Percentiles rank a stretch among this genome's conserved stretches.
phyloP scores from a whole-genome alignment of 2,888 invertebrate species.

The Drosophila quinaria region DNA sequence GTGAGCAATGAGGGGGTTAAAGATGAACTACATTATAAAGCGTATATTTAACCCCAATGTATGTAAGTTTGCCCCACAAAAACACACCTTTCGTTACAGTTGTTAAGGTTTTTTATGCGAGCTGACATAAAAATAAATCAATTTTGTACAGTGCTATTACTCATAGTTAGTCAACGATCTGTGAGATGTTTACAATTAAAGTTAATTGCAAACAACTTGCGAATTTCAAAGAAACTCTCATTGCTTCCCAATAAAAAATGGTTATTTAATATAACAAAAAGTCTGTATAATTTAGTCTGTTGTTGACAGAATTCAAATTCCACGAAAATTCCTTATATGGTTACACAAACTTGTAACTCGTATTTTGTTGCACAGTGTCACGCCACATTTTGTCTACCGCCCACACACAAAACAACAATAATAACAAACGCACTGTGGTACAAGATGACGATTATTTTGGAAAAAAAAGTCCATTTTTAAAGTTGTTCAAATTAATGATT shows the following conservation, averaged over 20 bases:
- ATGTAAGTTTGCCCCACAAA: slow-evolving; percentile 5
- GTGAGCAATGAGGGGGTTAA: slow-evolving; percentile 8
- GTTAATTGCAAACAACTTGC: neutral
- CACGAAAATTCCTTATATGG: slow-evolving; percentile 17
- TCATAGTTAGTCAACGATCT: slow-evolving; percentile 5
- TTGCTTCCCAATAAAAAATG: neutral
- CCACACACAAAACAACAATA: neutral
- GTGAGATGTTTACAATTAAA: neutral
- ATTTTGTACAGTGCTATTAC: slow-evolving; percentile 12
- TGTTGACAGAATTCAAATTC: neutral
- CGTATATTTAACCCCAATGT: neutral
- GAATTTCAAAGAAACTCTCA: slow-evolving; percentile 1
- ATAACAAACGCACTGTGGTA: too few species aligned
- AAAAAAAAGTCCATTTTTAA: too few species aligned
- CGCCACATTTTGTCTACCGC: slow-evolving; percentile 14
- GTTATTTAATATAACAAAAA: neutral
- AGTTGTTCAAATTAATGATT: too few species aligned
- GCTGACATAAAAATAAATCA: slow-evolving; percentile 27
- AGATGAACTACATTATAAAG: neutral
- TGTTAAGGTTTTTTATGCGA: slow-evolving; percentile 15
- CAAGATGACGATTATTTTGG: too few species aligned
- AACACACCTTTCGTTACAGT: slow-evolving; percentile 8
- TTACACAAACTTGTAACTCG: slow-evolving; percentile 14
- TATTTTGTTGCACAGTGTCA: slow-evolving; percentile 19
- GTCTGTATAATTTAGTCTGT: slow-evolving; percentile 1